These are phyloP conservation scores for Polydrusus cervinus DNA, from an alignment of 2,888 invertebrate genomes.

Conservation along the genomic window DNA sequence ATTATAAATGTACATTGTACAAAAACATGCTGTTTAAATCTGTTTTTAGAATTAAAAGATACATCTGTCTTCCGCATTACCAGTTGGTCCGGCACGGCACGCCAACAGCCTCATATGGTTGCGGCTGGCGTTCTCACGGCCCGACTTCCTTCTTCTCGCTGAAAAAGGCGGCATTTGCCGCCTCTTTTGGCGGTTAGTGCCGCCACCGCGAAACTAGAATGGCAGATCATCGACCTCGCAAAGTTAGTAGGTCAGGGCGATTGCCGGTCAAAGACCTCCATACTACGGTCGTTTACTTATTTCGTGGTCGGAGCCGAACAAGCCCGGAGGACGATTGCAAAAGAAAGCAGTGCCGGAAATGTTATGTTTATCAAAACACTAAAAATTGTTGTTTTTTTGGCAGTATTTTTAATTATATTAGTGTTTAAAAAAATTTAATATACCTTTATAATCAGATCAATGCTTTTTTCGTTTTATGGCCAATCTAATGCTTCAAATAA, in stretches of 20 bases:
- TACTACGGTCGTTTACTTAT: slow-evolving; percentile 68
- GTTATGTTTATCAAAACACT: slow-evolving; percentile 37
- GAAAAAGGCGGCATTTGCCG: slow-evolving; percentile 49
- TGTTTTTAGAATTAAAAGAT: slow-evolving; percentile 50
- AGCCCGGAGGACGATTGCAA: slow-evolving; percentile 45
- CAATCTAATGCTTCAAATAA: too few relatives aligned
- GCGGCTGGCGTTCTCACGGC: slow-evolving; percentile 52
- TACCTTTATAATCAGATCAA: too few relatives aligned
- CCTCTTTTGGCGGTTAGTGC: slow-evolving; percentile 48
- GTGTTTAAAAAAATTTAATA: too few relatives aligned
- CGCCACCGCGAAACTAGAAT: slow-evolving; percentile 68
- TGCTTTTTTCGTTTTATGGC: too few relatives aligned
- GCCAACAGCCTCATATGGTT: slow-evolving; percentile 54
- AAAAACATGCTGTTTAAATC: slow-evolving; percentile 47
- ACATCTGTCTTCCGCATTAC: slow-evolving; percentile 43
- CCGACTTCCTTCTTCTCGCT: slow-evolving; percentile 53
- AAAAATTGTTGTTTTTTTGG: too few relatives aligned
- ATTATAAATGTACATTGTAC: slow-evolving; percentile 26
- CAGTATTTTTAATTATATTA: too few relatives aligned
- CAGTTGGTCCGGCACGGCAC: slow-evolving; percentile 51
- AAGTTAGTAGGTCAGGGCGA: slow-evolving; percentile 72
- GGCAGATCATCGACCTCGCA: slow-evolving; percentile 71
- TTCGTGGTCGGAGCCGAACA: slow-evolving; percentile 52
- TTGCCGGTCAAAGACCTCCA: slow-evolving; percentile 69
- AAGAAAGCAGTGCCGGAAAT: slow-evolving; percentile 51